A percentile compares a stretch with the other conserved stretches of the same genome.
Evolutionary conservation across 2,797 vertebrate species (phyloP).

Genomic region (Emydoidea blandingii): DNA sequence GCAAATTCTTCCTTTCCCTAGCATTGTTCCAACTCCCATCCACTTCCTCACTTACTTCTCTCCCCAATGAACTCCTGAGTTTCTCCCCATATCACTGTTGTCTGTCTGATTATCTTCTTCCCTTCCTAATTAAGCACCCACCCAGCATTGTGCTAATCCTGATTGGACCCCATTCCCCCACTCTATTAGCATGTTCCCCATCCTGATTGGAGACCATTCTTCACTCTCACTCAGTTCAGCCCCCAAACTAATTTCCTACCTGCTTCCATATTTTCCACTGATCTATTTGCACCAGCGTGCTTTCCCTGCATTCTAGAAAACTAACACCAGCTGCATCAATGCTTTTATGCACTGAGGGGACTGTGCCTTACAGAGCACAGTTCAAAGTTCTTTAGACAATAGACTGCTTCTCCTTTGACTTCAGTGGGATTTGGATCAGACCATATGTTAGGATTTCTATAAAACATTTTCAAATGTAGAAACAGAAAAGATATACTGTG

Average conservation of each 20-base stretch:
- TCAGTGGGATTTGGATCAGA: neutral
- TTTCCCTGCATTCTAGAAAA: conserved; percentile 8
- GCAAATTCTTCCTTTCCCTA: conserved; percentile 36
- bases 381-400: neutral
- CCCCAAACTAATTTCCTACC: conserved; percentile 24
- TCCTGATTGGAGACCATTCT: neutral
- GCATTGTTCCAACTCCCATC: conserved; percentile 69
- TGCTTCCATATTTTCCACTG: conserved; percentile 10
- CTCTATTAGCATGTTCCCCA: conserved; percentile 41
- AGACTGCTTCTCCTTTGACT: neutral
- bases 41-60: conserved; percentile 12
- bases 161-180: conserved; percentile 7
- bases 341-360: rapidly evolving
- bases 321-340: neutral
- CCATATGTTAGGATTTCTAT: neutral
- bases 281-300: conserved; percentile 27
- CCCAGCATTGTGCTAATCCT: conserved; percentile 70
- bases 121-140: conserved; percentile 48
- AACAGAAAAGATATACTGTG: neutral
- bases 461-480: rapidly evolving
- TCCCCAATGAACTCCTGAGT: neutral
- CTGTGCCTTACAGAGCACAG: neutral
- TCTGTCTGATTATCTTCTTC: conserved; percentile 29
- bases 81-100: conserved; percentile 53
- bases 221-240: conserved; percentile 12